Evolutionary conservation across 1,140 invertebrate genomes (phyloP), one percentile per base, ranked within the genome.

Genomic region (Brachionus asplanchnoidis): DNA sequence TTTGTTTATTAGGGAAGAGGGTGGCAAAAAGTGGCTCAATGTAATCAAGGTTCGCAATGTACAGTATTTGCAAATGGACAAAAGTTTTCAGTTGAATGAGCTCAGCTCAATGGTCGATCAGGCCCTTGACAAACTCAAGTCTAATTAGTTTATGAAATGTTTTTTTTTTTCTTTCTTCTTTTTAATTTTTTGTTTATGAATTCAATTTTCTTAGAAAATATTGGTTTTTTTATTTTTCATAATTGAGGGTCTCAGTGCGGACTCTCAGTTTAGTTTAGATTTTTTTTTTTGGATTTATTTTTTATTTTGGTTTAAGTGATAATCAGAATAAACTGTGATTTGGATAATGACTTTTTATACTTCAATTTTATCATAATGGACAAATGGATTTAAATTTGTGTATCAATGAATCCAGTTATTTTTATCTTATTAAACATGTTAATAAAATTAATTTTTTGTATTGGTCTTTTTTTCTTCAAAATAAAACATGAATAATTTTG

Each of bases 11-110:
- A 82, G 65, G 1, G 5, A 0, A 36, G 79, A 77, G 0, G 14
- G 26, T n/a, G 73, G 44, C 50, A 77, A 65, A 65, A 82, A 82
- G 40, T 82, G 79, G 79, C 42, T 82, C 4, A 82, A 82, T 68
- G 7, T 82, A 65, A 82, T 82, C 8, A 82, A 82, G 53, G 79
- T 82, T 23, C 32, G 79, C 5, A 65, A 82, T 42, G 20, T 65
- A 46, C 36, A 60, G 20, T 82, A 82, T 68, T 3, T 82, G 2
- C 79, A 68, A 20, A 82, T 82, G 79, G 79, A 82, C 53, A 82
- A 82, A 82, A 20, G 12, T 23, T 65, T 82, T 68, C 53, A 82
- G 12, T 11, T 82, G 11, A 82, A 82, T 14, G 79, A 82, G 8
- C 60, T 82, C 11, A 65, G 65, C 53, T 17, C 53, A 23, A 46